Base-by-base conservation (phyloP, 2,113 vertebrate genomes). In the Prietella phreatophila region DNA sequence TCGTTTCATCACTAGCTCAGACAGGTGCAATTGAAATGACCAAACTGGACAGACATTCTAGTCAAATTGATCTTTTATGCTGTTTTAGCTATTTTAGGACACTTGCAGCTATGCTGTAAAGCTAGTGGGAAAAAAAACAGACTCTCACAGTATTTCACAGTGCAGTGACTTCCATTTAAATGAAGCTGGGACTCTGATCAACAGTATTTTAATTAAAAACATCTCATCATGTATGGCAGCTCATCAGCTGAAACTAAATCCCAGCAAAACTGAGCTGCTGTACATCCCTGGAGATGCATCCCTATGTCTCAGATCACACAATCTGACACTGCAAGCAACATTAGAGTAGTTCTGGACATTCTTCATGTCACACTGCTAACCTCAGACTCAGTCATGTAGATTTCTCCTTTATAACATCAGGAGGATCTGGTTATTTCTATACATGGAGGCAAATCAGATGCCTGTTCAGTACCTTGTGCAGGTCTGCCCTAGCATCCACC, bases 81-180 rank as follows among this genome's bases (percentile, higher is more conserved):
- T 0, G 14, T 69, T 69, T 36, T 69, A 69, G 67, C n/a, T 69
- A 33, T 33, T 69, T 69, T 19, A 69, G 67, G 67, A 69, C 13
- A 36, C 30, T 19, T 17, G n/a, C 30, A 17, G 30, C 63, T 71
- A 36, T 15, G 20, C 67, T 71, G 15, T 36, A 36, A 71, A 36
- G 30, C 11, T 67, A 3, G n/a, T 0, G 14, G 4, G n/a, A n/a
- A n/a, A 65, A 65, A 11, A 65, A 65, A 47, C 58, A 60, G 10
- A 55, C 11, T 2, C 60, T 19, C 4, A 69, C n/a, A 33, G 65
- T 13, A 73, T 73, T 73, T 39, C 69, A 39, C 69, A 83, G 53
- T 17, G 27, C 47, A 42, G 25, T 27, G 3, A 58, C 30, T 19
- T 55, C 82, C 76, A 82, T 82, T 85, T 82, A 81, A 89, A 85